Evolutionary conservation across 2,888 invertebrate species (phyloP), one percentile per base, ranked within the genome.

Genomic region (Margaritifera margaritifera): DNA sequence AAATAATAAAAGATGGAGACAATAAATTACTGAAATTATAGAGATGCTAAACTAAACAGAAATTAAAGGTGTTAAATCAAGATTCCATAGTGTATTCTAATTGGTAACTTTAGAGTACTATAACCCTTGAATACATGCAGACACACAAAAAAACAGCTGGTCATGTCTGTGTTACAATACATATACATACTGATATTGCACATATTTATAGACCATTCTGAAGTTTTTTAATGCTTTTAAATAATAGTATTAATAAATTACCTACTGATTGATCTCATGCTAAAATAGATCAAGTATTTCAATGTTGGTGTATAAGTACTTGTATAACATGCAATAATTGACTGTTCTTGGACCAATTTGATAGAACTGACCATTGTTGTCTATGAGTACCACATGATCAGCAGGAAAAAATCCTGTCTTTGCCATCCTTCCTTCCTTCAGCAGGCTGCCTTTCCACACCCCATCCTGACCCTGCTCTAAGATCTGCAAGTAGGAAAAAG

Each of bases 381-480:
- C 87, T 24, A 87, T 80, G 6, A 87, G 82, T 51, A 86, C 86
- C 22, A 88, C 87, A 74, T 85, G 80, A 61, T 86, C 84, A 42
- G 90, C 81, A 15, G 90, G 89, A 79, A 91, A 91, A 80, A 85
- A 88, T 60, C 91, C 91, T 53, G 89, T 85, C 69, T 89, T 85
- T 20, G 90, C 88, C 77, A 86, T 86, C 64, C 89, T 84, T 54
- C 86, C 87, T 58, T 87, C 86, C 61, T 89, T 87, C 69, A 88
- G 84, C 27, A 80, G 67, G 61, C 86, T 84, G 20, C 91, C 91
- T 71, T 88, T 87, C 90, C 90, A 90, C 67, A 84, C 77, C 6
- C 87, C 89, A 81, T 87, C 85, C 53, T 87, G 80, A 53, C 84
- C 76, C 79, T 89, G 88, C 69, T 90, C 90, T 57, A 89, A 74